Conservation (phyloP, 2,797 vertebrate genomes). For the Pseudochaenichthys georgianus region DNA sequence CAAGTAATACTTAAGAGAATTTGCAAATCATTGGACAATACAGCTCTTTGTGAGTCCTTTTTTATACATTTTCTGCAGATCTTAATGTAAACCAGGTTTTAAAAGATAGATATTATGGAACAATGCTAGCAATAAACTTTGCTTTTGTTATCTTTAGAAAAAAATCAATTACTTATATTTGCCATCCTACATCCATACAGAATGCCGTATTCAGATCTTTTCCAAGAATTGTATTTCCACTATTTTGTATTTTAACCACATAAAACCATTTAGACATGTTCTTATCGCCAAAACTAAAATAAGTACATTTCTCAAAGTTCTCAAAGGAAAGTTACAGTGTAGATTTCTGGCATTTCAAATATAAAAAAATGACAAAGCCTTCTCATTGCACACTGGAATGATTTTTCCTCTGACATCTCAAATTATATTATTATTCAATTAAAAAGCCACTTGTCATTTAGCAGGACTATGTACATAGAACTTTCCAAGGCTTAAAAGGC, state of each 20-base stretch:
- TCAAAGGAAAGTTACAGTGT: not conserved
- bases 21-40: not conserved
- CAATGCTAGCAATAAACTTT: not conserved
- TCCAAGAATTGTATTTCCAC: not conserved
- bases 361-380: not conserved
- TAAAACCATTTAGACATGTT: not conserved
- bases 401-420: constrained; percentile 22
- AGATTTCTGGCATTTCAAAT: not conserved
- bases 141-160: not conserved
- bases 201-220: not conserved
- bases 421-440: constrained; percentile 17
- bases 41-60: not conserved
- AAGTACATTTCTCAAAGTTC: not conserved
- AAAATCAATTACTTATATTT: not conserved
- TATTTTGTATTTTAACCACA: not conserved
- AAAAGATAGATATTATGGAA: not conserved
- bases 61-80: not conserved
- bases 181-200: too few species aligned
- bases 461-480: constrained; percentile 23
- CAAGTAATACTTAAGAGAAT: not conserved
- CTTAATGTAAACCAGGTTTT: not conserved
- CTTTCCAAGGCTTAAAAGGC: constrained; percentile 26
- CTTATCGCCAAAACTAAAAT: not conserved
- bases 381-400: not conserved
- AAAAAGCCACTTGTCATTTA: constrained; percentile 24